Conservation (phyloP, 2,113 vertebrate genomes). For the Stegostoma tigrinum region DNA sequence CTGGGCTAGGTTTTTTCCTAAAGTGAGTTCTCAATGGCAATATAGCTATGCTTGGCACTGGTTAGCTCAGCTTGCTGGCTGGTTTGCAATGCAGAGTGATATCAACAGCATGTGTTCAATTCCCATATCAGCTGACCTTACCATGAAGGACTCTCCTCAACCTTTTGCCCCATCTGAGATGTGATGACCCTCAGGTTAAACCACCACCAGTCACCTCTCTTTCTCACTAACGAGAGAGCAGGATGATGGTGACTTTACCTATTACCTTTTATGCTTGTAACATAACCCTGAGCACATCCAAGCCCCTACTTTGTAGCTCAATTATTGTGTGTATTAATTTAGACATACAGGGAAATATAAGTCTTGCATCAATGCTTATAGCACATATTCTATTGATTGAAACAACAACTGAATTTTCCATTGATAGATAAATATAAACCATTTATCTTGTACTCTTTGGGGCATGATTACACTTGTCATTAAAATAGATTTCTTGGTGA, state of each 20-base stretch:
- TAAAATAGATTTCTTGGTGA: constrained; percentile 2
- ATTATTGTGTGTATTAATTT: neutral
- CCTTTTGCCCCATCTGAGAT: too few relatives aligned
- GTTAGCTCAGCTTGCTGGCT: too few relatives aligned
- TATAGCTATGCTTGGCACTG: too few relatives aligned
- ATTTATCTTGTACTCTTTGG: neutral
- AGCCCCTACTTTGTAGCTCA: neutral
- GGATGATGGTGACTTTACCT: too few relatives aligned
- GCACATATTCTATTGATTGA: neutral
- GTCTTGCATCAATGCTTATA: neutral
- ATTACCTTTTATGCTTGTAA: neutral
- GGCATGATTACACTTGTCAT: neutral
- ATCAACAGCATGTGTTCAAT: too few relatives aligned
- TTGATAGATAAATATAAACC: neutral
- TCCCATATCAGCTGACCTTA: too few relatives aligned
- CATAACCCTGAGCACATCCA: neutral
- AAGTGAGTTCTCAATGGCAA: neutral
- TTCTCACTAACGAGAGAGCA: too few relatives aligned
- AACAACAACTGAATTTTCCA: neutral
- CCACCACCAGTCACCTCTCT: too few relatives aligned
- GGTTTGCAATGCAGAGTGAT: too few relatives aligned
- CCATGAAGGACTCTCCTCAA: too few relatives aligned
- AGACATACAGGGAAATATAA: neutral
- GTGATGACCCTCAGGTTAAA: too few relatives aligned
- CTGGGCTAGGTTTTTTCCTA: neutral